Evolutionary conservation across 2,113 vertebrate genomes (phyloP), one percentile per base, ranked within the genome.

Genomic region (Poeciliopsis occidentalis): DNA sequence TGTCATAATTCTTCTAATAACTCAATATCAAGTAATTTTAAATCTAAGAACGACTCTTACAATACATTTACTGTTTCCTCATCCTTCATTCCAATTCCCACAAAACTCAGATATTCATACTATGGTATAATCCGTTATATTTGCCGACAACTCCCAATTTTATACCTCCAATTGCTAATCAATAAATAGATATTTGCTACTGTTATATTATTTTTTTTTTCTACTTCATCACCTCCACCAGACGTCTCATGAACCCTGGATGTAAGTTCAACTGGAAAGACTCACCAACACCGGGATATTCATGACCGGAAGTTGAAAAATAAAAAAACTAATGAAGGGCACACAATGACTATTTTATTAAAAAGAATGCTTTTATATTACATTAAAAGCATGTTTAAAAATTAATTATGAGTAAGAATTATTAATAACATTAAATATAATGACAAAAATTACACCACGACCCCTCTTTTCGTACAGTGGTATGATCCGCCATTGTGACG

Each of bases 401-500:
- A 29, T 4, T 15, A 54, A 19, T 8, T 47, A 1, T 1, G 24
- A 30, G 11, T 31, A 0, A 11, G 32, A 39, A 11, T 0, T 5
- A 1, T 6, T 2, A 44, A 19, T 5, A 26, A 39, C 29, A 11
- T 1, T 10, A 37, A 39, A 17, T 1, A n/a, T 34, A 32, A 4
- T 1, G 1, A 31, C 31, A 10, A 22, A 66, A 7, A 54, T 67
- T 7, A 57, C 24, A 24, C 6, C 19, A 0, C 1, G 6, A 8
- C 64, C 77, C 86, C 82, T 77, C 74, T 4, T 29, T 54, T 13
- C 2, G 12, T 0, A 0, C 15, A 82, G 79, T 95, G 92, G 94
- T 92, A 91, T 22, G 64, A 4, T 79, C 94, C 22, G 12, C 62
- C 73, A 80, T 86, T 89, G 92, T 94, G 94, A 93, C 93, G 94